phyloP scores from a whole-genome alignment of 2,797 vertebrate genomes.

The Lerista edwardsae region DNA sequence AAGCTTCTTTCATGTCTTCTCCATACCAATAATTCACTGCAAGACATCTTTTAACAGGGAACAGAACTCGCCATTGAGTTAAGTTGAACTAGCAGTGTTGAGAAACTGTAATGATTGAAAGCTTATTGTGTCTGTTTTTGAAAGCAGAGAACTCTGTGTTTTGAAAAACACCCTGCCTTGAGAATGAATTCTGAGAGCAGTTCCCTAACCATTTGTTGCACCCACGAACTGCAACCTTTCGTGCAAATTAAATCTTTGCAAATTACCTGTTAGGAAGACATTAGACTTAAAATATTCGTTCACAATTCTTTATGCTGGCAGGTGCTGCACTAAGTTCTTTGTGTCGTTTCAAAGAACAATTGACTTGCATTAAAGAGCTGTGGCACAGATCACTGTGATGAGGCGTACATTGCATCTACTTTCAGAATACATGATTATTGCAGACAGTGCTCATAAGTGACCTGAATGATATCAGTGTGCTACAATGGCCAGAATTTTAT shows the following conservation, averaged over 20 bases:
- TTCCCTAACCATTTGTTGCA: constrained; percentile 10
- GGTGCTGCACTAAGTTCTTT: neutral
- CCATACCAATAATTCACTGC: neutral
- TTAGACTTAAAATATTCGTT: constrained; percentile 11
- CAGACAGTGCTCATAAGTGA: neutral
- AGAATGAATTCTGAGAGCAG: constrained; percentile 5
- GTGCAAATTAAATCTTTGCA: constrained; percentile 14
- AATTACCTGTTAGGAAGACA: constrained; percentile 25
- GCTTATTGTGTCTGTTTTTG: neutral
- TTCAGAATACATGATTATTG: neutral
- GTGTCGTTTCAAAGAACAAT: neutral
- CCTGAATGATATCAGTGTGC: neutral
- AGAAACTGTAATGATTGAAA: neutral
- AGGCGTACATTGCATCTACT: neutral
- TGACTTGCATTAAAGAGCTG: neutral
- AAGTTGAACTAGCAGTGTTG: neutral
- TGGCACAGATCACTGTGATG: neutral
- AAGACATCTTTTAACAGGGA: neutral
- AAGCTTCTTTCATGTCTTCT: neutral
- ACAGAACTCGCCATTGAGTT: neutral
- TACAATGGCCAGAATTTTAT: neutral
- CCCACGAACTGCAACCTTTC: constrained; percentile 10
- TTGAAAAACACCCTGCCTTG: neutral
- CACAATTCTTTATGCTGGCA: neutral
- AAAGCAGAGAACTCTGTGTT: neutral